Evolutionary conservation across 2,113 vertebrate species (phyloP).

Genomic region (Asarcornis scutulata): DNA sequence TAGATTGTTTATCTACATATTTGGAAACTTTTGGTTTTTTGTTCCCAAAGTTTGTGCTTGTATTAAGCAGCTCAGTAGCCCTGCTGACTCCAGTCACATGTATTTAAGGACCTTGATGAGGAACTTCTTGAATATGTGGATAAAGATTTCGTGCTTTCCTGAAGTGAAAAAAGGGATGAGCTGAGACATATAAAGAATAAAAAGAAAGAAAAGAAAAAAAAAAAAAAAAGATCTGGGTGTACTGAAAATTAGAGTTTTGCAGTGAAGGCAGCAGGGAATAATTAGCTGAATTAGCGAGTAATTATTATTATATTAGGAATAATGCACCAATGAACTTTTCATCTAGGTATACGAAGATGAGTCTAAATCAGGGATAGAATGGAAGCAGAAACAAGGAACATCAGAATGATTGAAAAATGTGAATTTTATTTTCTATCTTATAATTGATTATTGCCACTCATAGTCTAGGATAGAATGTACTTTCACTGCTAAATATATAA

Average conservation of each 20-base stretch:
- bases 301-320: too few species aligned
- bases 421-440: background rate
- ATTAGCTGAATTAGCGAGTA: background rate
- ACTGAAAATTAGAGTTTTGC: background rate
- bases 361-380: background rate
- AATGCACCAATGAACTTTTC: background rate
- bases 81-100: background rate
- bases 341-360: background rate
- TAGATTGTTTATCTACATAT: background rate
- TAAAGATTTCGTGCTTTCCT: background rate
- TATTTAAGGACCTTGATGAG: background rate
- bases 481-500: background rate
- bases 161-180: background rate
- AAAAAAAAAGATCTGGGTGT: fast-evolving
- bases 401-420: background rate
- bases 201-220: background rate
- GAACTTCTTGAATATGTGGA: background rate
- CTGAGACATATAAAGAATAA: background rate
- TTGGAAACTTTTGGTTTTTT: background rate
- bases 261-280: background rate
- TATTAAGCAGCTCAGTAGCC: background rate
- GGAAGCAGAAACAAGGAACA: background rate
- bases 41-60: background rate
- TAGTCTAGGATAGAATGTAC: background rate
- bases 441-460: background rate